Conservation (phyloP, 2,113 vertebrate species). For the Oreochromis aureus region DNA sequence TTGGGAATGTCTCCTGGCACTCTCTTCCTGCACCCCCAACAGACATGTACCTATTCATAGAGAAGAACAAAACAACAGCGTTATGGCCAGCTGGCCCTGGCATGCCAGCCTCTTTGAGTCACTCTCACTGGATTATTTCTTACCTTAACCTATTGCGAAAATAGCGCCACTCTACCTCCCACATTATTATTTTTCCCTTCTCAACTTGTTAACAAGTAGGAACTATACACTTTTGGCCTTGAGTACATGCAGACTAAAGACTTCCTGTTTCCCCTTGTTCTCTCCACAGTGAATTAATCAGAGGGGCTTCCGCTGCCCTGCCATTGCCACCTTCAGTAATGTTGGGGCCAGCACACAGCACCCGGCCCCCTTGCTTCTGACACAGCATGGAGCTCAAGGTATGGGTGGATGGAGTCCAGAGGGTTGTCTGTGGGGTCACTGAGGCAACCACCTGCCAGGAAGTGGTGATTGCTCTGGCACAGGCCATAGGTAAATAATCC, state of each 20-base stretch:
- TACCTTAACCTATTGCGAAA: not conserved
- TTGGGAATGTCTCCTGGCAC: constrained; percentile 40
- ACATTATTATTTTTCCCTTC: not conserved
- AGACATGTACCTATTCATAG: constrained; percentile 53
- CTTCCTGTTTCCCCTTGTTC: constrained; percentile 50
- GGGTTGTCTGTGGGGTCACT: constrained; percentile 95
- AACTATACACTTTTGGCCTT: not conserved
- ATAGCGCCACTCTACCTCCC: not conserved
- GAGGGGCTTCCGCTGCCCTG: constrained; percentile 29
- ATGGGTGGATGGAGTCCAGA: constrained; percentile 97
- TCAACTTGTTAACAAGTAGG: not conserved
- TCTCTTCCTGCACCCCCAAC: constrained; percentile 46
- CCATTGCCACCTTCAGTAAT: constrained; percentile 53
- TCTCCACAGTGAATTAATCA: constrained; percentile 35
- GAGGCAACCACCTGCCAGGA: constrained; percentile 98
- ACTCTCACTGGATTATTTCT: constrained; percentile 5
- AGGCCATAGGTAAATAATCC: constrained; percentile 86
- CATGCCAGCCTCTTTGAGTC: constrained; percentile 23
- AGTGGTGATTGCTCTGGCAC: constrained; percentile 97
- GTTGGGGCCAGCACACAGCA: constrained; percentile 41
- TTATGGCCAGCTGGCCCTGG: constrained; percentile 55
- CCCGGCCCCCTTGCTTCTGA: constrained; percentile 49
- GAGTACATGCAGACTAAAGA: constrained; percentile 43
- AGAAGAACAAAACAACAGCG: constrained; percentile 49
- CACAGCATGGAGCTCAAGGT: constrained; percentile 97